These are phyloP conservation scores for Philypnodon macrostomus DNA, from an alignment of 2,797 vertebrate genomes.

Conservation along the genomic window DNA sequence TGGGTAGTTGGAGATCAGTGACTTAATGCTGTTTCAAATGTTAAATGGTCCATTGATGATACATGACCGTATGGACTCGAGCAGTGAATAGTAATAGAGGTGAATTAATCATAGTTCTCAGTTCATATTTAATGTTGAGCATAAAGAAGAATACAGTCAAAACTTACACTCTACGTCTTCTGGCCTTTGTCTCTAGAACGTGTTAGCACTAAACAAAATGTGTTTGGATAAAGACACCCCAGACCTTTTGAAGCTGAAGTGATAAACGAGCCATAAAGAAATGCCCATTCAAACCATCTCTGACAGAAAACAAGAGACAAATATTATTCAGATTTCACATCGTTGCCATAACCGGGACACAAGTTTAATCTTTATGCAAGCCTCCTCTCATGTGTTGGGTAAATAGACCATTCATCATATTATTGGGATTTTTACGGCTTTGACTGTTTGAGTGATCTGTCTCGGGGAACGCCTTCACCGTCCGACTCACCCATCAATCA, in stretches of 20 bases:
- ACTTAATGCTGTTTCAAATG: too few species aligned
- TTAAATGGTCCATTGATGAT: neutral
- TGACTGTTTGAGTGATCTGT: slow-evolving; percentile 69
- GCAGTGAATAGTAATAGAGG: neutral
- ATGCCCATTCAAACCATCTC: too few species aligned
- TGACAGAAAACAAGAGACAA: too few species aligned
- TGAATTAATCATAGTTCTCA: neutral
- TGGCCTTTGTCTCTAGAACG: too few species aligned
- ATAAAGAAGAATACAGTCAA: too few species aligned
- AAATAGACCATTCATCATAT: slow-evolving; percentile 75
- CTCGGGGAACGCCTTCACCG: slow-evolving; percentile 60
- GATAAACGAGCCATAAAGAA: slow-evolving; percentile 52
- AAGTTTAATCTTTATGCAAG: slow-evolving; percentile 61
- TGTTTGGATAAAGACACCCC: slow-evolving; percentile 48
- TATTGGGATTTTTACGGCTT: slow-evolving; percentile 60
- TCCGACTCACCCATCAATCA: slow-evolving; percentile 67
- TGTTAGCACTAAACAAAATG: slow-evolving; percentile 27
- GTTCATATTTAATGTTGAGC: too few species aligned
- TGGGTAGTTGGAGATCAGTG: too few species aligned
- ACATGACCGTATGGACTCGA: neutral
- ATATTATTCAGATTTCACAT: neutral
- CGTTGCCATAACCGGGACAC: slow-evolving; percentile 41
- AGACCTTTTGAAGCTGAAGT: slow-evolving; percentile 31
- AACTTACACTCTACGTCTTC: too few species aligned
- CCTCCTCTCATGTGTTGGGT: slow-evolving; percentile 62